phyloP scores from a whole-genome alignment of 2,113 vertebrate species.

The Sinocyclocheilus grahami region DNA sequence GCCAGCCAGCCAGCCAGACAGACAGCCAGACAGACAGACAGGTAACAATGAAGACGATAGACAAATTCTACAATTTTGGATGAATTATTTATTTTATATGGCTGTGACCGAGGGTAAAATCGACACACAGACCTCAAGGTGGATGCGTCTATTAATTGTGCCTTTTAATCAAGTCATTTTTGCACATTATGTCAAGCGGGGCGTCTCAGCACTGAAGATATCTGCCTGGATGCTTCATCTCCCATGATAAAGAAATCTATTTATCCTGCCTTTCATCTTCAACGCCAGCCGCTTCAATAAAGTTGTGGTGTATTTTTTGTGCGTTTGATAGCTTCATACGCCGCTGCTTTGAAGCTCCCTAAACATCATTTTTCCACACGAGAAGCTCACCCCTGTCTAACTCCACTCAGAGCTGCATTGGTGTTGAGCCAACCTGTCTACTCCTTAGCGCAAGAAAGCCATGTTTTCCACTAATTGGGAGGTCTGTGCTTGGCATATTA shows the following conservation, averaged over 20 bases:
- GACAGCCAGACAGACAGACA: neutral
- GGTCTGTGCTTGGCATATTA: slow-evolving; percentile 43
- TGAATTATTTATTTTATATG: neutral
- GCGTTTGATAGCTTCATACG: slow-evolving; percentile 40
- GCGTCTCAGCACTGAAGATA: neutral
- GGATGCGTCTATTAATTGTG: neutral
- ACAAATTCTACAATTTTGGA: neutral
- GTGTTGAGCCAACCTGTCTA: slow-evolving; percentile 37
- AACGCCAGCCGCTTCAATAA: neutral
- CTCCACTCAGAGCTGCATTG: slow-evolving; percentile 27
- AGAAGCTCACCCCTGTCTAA: slow-evolving; percentile 23
- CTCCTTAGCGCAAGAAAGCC: slow-evolving; percentile 27
- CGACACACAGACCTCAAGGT: slow-evolving; percentile 22
- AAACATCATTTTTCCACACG: slow-evolving; percentile 40
- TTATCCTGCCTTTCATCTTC: slow-evolving; percentile 37
- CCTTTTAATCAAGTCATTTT: slow-evolving; percentile 27
- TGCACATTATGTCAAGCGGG: neutral
- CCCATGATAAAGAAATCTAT: slow-evolving; percentile 34
- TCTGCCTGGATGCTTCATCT: neutral
- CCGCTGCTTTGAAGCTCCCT: slow-evolving; percentile 38
- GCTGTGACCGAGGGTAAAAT: neutral
- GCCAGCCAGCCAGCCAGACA: no score
- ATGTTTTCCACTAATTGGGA: slow-evolving; percentile 41
- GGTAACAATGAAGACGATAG: neutral
- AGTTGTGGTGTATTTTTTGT: slow-evolving; percentile 7